A percentile compares a stretch with the other conserved stretches of the same genome.
These are phyloP conservation scores for Zhuqinia jingwanae DNA, from an alignment of 2,888 invertebrate species.

Conservation along the genomic window DNA sequence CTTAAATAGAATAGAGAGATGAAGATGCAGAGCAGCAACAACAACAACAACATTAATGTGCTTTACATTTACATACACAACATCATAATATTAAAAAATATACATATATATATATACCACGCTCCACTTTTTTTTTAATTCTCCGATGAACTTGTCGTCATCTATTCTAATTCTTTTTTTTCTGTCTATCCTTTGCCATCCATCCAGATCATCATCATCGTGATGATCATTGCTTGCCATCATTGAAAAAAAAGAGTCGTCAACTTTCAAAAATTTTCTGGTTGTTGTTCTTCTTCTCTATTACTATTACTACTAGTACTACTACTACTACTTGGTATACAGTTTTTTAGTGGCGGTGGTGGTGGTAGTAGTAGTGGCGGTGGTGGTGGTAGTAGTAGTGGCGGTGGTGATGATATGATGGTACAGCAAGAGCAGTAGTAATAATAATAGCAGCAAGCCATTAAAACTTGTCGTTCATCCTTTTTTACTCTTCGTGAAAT, in stretches of 20 bases:
- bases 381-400: not conserved
- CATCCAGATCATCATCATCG: conserved; percentile 67
- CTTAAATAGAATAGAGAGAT: too few relatives aligned
- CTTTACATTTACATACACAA: too few relatives aligned
- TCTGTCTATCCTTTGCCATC: conserved; percentile 56
- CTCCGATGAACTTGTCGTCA: conserved; percentile 62
- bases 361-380: conserved; percentile 6
- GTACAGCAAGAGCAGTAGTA: not conserved
- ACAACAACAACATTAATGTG: not conserved
- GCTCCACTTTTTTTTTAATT: conserved; percentile 52
- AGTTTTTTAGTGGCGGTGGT: conserved; percentile 34
- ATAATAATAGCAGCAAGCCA: conserved; percentile 58
- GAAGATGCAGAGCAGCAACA: not conserved
- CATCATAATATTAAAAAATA: too few relatives aligned
- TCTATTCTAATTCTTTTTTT: conserved; percentile 65
- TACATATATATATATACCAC: conserved; percentile 24
- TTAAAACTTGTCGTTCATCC: conserved; percentile 62
- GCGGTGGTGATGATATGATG: not conserved
- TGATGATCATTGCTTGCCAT: conserved; percentile 31
- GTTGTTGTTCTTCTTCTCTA: conserved; percentile 39
- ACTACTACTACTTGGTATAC: not conserved
- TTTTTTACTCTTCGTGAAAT: conserved; percentile 31
- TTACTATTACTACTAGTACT: too few relatives aligned
- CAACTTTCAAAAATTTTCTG: conserved; percentile 46
- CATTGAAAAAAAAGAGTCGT: conserved; percentile 57